Evolutionary conservation across 2,797 vertebrate species (phyloP).

Genomic region (Pipistrellus nathusii): DNA sequence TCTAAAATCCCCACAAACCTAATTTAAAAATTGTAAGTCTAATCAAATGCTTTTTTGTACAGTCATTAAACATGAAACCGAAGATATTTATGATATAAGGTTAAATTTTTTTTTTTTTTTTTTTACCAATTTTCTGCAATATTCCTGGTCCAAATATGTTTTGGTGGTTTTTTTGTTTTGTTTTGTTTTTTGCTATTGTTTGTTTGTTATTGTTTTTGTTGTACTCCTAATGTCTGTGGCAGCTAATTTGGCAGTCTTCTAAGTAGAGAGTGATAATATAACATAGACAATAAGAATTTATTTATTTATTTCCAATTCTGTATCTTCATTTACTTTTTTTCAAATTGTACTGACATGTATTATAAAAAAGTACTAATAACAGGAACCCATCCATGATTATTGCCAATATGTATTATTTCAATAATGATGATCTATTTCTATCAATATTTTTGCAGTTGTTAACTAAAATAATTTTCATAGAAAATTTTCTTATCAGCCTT

Average conservation of each 20-base stretch:
- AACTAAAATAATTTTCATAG: conserved; percentile 1
- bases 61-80: background rate
- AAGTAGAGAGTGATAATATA: background rate
- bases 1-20: background rate
- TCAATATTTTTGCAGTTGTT: conserved; percentile 31
- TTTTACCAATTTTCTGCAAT: background rate
- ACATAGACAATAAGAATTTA: background rate
- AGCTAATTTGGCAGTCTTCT: background rate
- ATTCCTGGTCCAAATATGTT: background rate
- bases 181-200: no score
- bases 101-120: background rate
- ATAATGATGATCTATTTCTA: conserved; percentile 1
- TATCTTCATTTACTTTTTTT: background rate
- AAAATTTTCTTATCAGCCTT: background rate
- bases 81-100: background rate
- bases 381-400: background rate
- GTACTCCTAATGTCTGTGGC: background rate
- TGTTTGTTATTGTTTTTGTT: no score
- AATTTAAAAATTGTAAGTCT: conserved; percentile 27
- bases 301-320: background rate
- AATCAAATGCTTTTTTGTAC: background rate
- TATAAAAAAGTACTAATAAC: background rate
- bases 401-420: background rate
- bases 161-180: no score
- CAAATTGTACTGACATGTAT: background rate